phyloP scores from a whole-genome alignment of 35 echinoderm and acorn worm species.

The Acanthaster planci region DNA sequence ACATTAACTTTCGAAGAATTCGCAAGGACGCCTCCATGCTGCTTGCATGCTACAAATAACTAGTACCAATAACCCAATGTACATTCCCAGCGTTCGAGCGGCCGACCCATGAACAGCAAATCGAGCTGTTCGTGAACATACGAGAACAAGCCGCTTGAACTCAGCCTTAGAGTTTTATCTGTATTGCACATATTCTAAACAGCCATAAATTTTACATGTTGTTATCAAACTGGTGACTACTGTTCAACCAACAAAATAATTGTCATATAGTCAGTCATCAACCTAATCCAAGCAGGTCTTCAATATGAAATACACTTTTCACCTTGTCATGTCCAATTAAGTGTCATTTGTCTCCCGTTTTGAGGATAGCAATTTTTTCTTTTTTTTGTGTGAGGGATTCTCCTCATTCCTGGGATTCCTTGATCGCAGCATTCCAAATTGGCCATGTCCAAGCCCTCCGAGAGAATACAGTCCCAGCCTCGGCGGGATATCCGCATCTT shows the following conservation, averaged over 20 bases:
- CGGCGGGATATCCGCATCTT: not conserved
- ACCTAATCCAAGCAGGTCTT: not conserved
- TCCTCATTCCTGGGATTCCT: not conserved
- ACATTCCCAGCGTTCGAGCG: too few relatives aligned
- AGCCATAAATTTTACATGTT: too few relatives aligned
- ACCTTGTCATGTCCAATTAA: not conserved
- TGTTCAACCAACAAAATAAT: not conserved
- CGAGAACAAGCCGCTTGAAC: too few relatives aligned
- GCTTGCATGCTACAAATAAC: too few relatives aligned
- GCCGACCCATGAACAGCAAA: too few relatives aligned
- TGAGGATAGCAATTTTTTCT: not conserved
- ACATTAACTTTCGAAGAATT: too few relatives aligned
- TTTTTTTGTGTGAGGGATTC: not conserved
- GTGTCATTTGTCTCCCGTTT: not conserved
- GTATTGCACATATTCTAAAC: too few relatives aligned
- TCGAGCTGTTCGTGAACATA: too few relatives aligned
- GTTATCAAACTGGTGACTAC: not conserved
- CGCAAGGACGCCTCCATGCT: too few relatives aligned
- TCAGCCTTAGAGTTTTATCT: too few relatives aligned
- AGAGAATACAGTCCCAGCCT: not conserved
- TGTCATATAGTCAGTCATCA: not conserved
- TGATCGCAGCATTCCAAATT: not conserved
- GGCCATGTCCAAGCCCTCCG: not conserved
- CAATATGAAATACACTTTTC: not conserved
- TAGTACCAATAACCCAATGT: too few relatives aligned